Conservation (phyloP, 2,888 invertebrate species). For the Ophion ventricosus region DNA sequence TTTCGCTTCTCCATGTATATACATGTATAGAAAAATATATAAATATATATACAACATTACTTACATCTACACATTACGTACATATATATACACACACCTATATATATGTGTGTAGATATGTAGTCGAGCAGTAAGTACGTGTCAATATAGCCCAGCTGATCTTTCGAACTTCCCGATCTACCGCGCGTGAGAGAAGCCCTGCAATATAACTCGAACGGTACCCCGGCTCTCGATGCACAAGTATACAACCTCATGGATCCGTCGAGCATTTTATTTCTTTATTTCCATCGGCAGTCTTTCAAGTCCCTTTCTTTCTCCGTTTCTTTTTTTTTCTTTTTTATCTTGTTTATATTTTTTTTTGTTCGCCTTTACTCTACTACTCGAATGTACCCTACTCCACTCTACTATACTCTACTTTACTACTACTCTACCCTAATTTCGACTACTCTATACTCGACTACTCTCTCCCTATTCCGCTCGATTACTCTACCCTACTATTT, state of each 20-base stretch:
- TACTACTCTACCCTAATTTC: too few species aligned
- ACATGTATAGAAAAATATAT: too few species aligned
- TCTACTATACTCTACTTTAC: too few species aligned
- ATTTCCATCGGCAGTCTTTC: constrained; percentile 28
- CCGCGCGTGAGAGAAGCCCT: constrained; percentile 14
- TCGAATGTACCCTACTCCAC: too few species aligned
- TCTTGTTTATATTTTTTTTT: too few species aligned
- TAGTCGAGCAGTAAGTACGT: constrained; percentile 27
- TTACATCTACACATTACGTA: too few species aligned
- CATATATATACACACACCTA: too few species aligned
- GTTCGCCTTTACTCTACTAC: too few species aligned
- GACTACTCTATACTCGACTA: background rate
- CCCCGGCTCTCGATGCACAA: constrained; percentile 30
- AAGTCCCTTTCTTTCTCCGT: constrained; percentile 30
- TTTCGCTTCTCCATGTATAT: too few species aligned
- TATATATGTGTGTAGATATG: constrained; percentile 31
- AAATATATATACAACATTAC: too few species aligned
- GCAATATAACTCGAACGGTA: constrained; percentile 38
- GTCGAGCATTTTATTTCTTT: constrained; percentile 42
- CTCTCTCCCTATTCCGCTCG: constrained; percentile 7
- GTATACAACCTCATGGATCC: constrained; percentile 31
- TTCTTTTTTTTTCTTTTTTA: constrained; percentile 46
- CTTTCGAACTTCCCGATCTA: constrained; percentile 33
- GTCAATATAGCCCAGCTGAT: constrained; percentile 55
- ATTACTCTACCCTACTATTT: constrained; percentile 14